Evolutionary conservation across 2,113 vertebrate species (phyloP).

Genomic region (Himantopus leucocephalus): DNA sequence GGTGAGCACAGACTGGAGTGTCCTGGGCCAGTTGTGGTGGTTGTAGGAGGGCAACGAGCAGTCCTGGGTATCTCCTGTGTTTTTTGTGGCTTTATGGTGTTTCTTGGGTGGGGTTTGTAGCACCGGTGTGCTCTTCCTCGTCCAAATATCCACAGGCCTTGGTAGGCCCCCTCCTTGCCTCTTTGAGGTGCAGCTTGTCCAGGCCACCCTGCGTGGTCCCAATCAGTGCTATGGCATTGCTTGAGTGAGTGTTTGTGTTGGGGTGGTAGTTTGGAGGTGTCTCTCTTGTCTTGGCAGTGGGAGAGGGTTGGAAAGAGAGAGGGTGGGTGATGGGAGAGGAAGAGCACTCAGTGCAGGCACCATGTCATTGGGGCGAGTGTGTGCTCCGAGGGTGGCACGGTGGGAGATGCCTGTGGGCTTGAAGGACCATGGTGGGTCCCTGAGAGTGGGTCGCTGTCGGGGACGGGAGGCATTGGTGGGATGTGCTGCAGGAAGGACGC

Average conservation of each 20-base stretch:
- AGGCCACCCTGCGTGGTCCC: not conserved
- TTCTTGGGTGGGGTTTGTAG: not conserved
- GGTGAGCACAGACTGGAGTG: not conserved
- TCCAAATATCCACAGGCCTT: not conserved
- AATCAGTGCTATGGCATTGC: not conserved
- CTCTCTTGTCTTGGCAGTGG: not conserved
- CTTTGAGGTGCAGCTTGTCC: not conserved
- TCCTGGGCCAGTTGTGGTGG: not conserved
- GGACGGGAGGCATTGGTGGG: not conserved
- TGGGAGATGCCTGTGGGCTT: not conserved
- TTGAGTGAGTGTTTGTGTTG: not conserved
- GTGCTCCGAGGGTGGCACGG: rapidly evolving
- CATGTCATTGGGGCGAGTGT: rapidly evolving
- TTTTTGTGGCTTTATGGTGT: not conserved
- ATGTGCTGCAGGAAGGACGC: not conserved
- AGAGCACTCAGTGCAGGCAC: rapidly evolving
- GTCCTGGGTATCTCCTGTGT: not conserved
- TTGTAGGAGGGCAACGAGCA: not conserved
- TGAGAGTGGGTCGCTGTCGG: not conserved
- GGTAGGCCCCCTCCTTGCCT: not conserved
- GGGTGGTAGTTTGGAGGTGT: not conserved
- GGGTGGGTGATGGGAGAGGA: not conserved
- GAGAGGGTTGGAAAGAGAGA: not conserved
- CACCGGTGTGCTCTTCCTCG: not conserved
- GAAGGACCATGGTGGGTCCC: not conserved